Conservation (phyloP, 2,888 invertebrate species). For the Diaphora mendica region DNA sequence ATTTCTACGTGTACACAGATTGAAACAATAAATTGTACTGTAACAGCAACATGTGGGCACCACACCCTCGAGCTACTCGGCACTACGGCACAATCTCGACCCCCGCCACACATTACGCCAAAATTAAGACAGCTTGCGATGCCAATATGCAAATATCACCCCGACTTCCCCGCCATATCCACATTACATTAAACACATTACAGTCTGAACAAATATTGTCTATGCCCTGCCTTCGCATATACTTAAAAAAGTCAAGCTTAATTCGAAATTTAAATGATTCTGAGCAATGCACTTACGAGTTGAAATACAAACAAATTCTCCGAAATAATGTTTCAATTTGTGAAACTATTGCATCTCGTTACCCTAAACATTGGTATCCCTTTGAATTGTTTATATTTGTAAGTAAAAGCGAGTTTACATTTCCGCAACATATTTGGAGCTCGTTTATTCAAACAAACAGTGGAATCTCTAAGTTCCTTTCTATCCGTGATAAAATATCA, state of each 20-base stretch:
- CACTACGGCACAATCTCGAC: constrained; percentile 53
- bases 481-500: constrained; percentile 78
- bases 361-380: constrained; percentile 68
- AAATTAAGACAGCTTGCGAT: constrained; percentile 84
- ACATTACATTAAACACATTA: constrained; percentile 22
- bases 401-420: constrained; percentile 77
- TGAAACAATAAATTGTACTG: constrained; percentile 81
- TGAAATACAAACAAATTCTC: constrained; percentile 31
- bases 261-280: constrained; percentile 11
- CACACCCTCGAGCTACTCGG: constrained; percentile 43
- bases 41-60: constrained; percentile 74
- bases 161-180: constrained; percentile 46
- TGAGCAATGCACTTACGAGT: constrained; percentile 11
- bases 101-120: constrained; percentile 70
- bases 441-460: constrained; percentile 77
- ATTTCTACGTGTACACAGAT: constrained; percentile 67
- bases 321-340: constrained; percentile 35
- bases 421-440: constrained; percentile 76
- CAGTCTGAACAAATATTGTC: constrained; percentile 38
- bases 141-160: constrained; percentile 80
- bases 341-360: constrained; percentile 63
- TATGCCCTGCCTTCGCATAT: constrained; percentile 16
- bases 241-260: constrained; percentile 9
- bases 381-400: constrained; percentile 75
- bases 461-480: constrained; percentile 75